A percentile compares a stretch with the other conserved stretches of the same genome.
Evolutionary conservation across 1,140 invertebrate genomes (phyloP).

Genomic region (Coelopa frigida): DNA sequence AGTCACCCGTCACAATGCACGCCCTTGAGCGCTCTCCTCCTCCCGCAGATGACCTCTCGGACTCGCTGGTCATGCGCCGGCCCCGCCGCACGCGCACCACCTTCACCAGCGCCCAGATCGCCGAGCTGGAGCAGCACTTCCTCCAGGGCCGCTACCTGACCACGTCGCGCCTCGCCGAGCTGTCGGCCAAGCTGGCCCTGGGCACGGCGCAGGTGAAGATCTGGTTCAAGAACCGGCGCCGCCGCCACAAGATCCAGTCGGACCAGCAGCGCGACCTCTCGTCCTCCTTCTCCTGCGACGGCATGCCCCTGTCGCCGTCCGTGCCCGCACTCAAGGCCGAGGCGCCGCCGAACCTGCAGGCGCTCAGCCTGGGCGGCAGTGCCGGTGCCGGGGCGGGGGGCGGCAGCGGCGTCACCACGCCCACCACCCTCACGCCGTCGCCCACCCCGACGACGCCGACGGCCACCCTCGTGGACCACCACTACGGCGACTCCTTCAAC

Average conservation of each 20-base stretch:
- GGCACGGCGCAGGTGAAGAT: conserved; percentile 86
- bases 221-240: conserved; percentile 56
- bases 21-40: background rate
- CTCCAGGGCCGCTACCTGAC: conserved; percentile 69
- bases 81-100: conserved; percentile 58
- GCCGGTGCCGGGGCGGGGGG: conserved; percentile 8
- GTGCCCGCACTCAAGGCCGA: conserved; percentile 14
- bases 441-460: conserved; percentile 24
- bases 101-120: conserved; percentile 72
- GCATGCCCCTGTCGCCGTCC: conserved; percentile 30
- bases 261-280: conserved; percentile 31
- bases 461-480: conserved; percentile 26
- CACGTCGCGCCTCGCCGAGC: conserved; percentile 68
- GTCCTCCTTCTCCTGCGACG: conserved; percentile 19
- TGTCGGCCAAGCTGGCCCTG: conserved; percentile 64
- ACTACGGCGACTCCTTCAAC: conserved; percentile 25
- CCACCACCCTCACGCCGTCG: conserved; percentile 31
- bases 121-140: conserved; percentile 50
- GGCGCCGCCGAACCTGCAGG: conserved; percentile 30
- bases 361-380: conserved; percentile 18
- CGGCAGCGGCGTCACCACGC: conserved; percentile 14
- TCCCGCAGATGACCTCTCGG: conserved; percentile 28
- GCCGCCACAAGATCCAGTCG: conserved; percentile 36
- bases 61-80: conserved; percentile 35
- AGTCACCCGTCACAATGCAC: background rate